Evolutionary conservation across 1,140 invertebrate species (phyloP).

Genomic region (Heliothis virescens): DNA sequence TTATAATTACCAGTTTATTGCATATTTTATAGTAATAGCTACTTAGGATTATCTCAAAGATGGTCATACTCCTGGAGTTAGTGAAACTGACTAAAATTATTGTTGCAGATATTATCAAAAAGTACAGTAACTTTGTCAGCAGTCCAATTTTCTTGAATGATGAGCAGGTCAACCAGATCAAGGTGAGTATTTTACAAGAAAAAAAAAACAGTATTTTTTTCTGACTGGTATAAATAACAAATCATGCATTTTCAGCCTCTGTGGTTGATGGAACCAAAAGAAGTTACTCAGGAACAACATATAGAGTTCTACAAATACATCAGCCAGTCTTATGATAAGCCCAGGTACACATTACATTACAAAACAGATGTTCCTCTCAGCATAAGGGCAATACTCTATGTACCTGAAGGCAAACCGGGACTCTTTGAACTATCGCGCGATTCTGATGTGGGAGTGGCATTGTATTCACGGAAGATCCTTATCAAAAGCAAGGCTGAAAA

Average conservation of each 20-base stretch:
- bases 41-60: too few relatives aligned
- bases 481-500: conserved; percentile 97
- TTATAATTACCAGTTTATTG: too few relatives aligned
- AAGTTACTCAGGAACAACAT: conserved; percentile 94
- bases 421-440: conserved; percentile 96
- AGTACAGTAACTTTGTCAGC: conserved; percentile 99
- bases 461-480: conserved; percentile 96
- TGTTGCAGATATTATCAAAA: conserved; percentile 93
- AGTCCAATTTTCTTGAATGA: conserved; percentile 97
- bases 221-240: not conserved
- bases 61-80: too few relatives aligned
- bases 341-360: conserved; percentile 94
- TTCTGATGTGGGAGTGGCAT: conserved; percentile 92
- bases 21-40: too few relatives aligned
- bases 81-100: not conserved
- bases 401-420: conserved; percentile 96
- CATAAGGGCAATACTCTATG: conserved; percentile 96
- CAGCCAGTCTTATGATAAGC: conserved; percentile 93
- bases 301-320: conserved; percentile 97
- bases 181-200: conserved; percentile 84
- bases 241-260: conserved; percentile 89
- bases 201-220: not conserved
- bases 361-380: conserved; percentile 96
- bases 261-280: conserved; percentile 97
- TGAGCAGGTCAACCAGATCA: conserved; percentile 93